These are phyloP conservation scores for Phortica magna DNA, from an alignment of 2,888 invertebrate species.

Conservation along the genomic window DNA sequence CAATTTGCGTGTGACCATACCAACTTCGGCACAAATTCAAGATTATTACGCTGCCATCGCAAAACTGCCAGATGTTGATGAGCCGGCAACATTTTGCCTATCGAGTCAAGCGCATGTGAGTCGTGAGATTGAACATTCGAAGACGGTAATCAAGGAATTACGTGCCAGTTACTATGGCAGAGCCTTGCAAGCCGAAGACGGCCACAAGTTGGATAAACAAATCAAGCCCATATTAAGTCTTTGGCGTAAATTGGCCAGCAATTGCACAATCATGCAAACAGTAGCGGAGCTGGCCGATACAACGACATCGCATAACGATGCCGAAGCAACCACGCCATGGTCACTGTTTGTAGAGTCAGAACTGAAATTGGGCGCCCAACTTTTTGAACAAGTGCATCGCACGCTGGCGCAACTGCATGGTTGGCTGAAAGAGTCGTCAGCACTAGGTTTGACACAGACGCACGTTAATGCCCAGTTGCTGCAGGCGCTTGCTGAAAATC, in stretches of 20 bases:
- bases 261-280: slow-evolving; percentile 66
- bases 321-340: slow-evolving; percentile 67
- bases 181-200: not conserved
- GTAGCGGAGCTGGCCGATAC: slow-evolving; percentile 55
- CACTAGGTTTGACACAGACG: slow-evolving; percentile 45
- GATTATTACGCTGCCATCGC: slow-evolving; percentile 74
- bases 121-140: slow-evolving; percentile 72
- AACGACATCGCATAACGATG: not conserved
- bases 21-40: slow-evolving; percentile 73
- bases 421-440: slow-evolving; percentile 62
- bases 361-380: slow-evolving; percentile 66
- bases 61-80: slow-evolving; percentile 74
- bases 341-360: slow-evolving; percentile 73
- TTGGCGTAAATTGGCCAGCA: slow-evolving; percentile 88
- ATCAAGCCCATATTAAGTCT: slow-evolving; percentile 85
- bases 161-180: slow-evolving; percentile 65
- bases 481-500: slow-evolving; percentile 68
- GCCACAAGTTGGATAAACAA: slow-evolving; percentile 80
- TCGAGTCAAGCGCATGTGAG: slow-evolving; percentile 75
- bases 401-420: slow-evolving; percentile 70
- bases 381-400: slow-evolving; percentile 73
- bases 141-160: slow-evolving; percentile 70
- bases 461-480: slow-evolving; percentile 60
- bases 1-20: slow-evolving; percentile 75
- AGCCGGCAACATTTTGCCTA: slow-evolving; percentile 74